These are phyloP conservation scores for Candoia aspera DNA, from an alignment of 2,113 vertebrate species.

Conservation along the genomic window DNA sequence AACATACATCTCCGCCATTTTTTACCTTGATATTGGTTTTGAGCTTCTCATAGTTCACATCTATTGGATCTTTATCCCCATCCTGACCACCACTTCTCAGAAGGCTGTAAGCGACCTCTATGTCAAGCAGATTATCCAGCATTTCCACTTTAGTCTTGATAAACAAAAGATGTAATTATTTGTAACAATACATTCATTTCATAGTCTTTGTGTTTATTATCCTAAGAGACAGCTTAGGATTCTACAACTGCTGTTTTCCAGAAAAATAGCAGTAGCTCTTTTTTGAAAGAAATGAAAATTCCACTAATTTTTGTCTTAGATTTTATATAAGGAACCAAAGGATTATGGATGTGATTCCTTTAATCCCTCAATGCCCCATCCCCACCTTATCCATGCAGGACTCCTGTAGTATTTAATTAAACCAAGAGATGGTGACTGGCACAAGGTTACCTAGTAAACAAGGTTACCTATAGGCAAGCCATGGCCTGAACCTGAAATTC, in stretches of 20 bases:
- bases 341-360: neutral
- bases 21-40: conserved; percentile 92
- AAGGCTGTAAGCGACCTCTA: conserved; percentile 97
- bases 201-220: neutral
- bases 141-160: conserved; percentile 94
- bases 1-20: neutral
- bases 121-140: conserved; percentile 97
- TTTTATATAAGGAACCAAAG: neutral
- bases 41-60: conserved; percentile 98
- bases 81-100: conserved; percentile 92
- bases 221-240: neutral
- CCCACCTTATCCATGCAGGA: neutral
- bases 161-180: conserved; percentile 31
- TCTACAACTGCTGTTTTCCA: neutral
- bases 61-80: conserved; percentile 91
- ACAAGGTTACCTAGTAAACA: neutral
- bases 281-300: neutral
- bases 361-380: neutral
- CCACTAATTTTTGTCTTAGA: neutral
- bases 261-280: neutral
- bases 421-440: neutral
- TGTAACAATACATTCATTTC: neutral
- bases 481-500: neutral
- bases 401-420: neutral
- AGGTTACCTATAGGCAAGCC: neutral